These are phyloP conservation scores for Zoanthus gigantus DNA, from an alignment of 92 coral and sea anemone species.

Conservation along the genomic window DNA sequence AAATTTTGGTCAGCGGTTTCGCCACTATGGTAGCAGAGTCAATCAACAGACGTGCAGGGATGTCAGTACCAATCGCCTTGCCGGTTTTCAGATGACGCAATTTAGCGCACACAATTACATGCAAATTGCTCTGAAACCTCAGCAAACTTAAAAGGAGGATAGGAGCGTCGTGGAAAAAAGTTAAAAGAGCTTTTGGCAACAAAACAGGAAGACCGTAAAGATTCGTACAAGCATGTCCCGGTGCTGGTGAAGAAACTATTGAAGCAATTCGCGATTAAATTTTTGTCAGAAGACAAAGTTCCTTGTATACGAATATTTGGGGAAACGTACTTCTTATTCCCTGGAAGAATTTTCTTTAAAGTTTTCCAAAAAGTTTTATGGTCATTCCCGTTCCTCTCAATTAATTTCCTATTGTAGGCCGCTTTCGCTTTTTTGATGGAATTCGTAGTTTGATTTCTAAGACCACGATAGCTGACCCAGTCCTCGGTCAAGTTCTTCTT, in stretches of 20 bases:
- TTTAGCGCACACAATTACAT: not conserved
- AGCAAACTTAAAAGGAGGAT: slow-evolving; percentile 32
- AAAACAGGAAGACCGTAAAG: not conserved
- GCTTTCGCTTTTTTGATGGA: too few relatives aligned
- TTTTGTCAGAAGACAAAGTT: slow-evolving; percentile 30
- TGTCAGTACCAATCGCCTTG: slow-evolving; percentile 37
- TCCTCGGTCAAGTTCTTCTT: too few relatives aligned
- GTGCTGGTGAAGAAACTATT: slow-evolving; percentile 22
- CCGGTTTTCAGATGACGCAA: slow-evolving; percentile 28
- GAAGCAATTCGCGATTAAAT: not conserved
- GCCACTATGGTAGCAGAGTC: not conserved
- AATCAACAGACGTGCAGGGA: not conserved
- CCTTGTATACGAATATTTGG: not conserved
- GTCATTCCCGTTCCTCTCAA: too few relatives aligned
- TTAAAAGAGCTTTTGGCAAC: not conserved
- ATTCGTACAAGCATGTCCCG: slow-evolving; percentile 2
- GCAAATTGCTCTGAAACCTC: slow-evolving; percentile 21
- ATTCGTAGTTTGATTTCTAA: too few relatives aligned
- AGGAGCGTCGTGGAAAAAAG: not conserved
- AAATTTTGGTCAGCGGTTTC: slow-evolving; percentile 13
- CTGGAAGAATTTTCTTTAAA: too few relatives aligned
- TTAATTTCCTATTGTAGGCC: too few relatives aligned
- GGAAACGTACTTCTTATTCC: not conserved
- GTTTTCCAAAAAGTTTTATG: too few relatives aligned
- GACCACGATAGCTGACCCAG: too few relatives aligned